Conservation (phyloP, 2,888 invertebrate genomes). For the Sesia apiformis region DNA sequence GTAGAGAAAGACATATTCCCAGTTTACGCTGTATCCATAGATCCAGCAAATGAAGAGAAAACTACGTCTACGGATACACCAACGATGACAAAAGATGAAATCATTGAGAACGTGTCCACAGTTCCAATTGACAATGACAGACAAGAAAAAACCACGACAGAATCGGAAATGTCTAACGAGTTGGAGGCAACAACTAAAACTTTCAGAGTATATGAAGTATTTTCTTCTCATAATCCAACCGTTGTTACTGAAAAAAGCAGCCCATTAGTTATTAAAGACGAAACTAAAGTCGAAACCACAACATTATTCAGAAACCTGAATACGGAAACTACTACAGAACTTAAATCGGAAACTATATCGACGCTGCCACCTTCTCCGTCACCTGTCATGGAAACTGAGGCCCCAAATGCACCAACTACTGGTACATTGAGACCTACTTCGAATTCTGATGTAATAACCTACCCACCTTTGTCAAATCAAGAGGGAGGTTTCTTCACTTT, state of each 20-base stretch:
- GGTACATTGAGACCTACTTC: slow-evolving; percentile 26
- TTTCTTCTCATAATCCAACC: slow-evolving; percentile 29
- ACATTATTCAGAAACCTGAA: slow-evolving; percentile 33
- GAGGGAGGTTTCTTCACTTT: slow-evolving; percentile 73
- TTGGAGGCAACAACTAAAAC: slow-evolving; percentile 46
- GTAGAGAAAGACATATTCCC: slow-evolving; percentile 35
- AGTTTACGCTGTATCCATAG: slow-evolving; percentile 35
- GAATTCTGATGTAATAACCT: slow-evolving; percentile 49
- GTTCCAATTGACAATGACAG: slow-evolving; percentile 36
- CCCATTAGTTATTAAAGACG: slow-evolving; percentile 16
- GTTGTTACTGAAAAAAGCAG: slow-evolving; percentile 23
- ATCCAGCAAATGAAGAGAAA: slow-evolving; percentile 21
- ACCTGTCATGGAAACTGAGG: slow-evolving; percentile 23
- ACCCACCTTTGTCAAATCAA: slow-evolving; percentile 48
- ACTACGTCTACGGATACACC: slow-evolving; percentile 13
- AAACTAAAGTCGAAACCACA: slow-evolving; percentile 28
- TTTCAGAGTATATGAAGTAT: slow-evolving; percentile 57
- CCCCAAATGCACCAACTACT: slow-evolving; percentile 11
- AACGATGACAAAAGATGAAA: slow-evolving; percentile 26
- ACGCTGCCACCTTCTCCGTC: slow-evolving; percentile 39
- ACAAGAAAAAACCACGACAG: slow-evolving; percentile 29
- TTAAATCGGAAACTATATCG: slow-evolving; percentile 50
- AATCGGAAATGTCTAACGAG: slow-evolving; percentile 32
- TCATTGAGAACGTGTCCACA: slow-evolving; percentile 60
- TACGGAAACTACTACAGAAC: slow-evolving; percentile 54